Evolutionary conservation across 2,888 invertebrate species (phyloP), one percentile per base, ranked within the genome.

Genomic region (Netelia fuscicornis): DNA sequence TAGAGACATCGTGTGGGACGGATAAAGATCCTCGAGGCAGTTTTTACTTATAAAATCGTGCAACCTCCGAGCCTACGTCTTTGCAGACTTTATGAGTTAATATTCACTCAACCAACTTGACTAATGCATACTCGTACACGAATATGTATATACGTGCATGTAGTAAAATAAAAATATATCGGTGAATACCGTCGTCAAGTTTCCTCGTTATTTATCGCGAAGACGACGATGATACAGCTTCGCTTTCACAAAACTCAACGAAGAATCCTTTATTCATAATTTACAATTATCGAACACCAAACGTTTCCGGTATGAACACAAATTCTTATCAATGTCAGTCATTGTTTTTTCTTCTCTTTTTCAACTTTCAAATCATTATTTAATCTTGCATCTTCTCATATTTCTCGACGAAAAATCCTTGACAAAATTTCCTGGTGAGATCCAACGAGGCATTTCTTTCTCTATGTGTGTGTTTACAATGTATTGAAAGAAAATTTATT

Each of bases 1-100:
- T 77, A 91, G 88, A 87, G 90, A 88, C 90, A 89, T 91, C 88
- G 86, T 89, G 83, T 77, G 83, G 84, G 76, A 83, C 81, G 81
- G 78, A 85, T 48, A 44, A 71, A 81, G 80, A 64, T 85, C 81
- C 81, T 84, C 65, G 60, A 81, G 78, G 74, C 62, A 76, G 76
- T 71, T 72, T 68, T 77, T 76, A 81, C 74, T 77, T 80, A 81
- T 68, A 58, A 67, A 74, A 76, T 78, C 70, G 64, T 81, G 44
- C 64, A 56, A 48, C 78, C 75, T 62, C 58, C 58, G 54, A 20
- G 58, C 58, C 17, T 13, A 48, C 13, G 17, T 48, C 52, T 72
- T 65, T n/a, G 54, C 52, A 67, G 74, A 20, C 30, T 78, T 65
- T 75, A 81, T 74, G 75, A 79, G 78, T 30, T 58, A 71, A 79